Evolutionary conservation across 2,797 vertebrate genomes (phyloP).

Genomic region (Philypnodon macrostomus): DNA sequence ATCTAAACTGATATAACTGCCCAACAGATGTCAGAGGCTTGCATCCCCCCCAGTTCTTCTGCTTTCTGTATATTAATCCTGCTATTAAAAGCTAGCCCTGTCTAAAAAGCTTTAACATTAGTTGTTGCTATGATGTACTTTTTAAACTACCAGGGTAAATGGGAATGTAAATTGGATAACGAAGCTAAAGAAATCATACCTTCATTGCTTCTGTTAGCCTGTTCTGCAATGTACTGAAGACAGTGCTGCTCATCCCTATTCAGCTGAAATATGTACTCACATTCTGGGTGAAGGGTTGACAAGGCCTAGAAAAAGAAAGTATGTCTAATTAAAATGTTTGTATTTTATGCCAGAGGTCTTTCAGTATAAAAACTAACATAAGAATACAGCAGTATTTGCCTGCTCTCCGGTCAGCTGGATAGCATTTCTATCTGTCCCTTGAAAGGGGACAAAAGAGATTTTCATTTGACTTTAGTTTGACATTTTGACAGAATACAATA

Average conservation of each 20-base stretch:
- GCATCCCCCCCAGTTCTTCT: no score
- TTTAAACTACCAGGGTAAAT: no score
- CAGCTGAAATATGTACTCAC: slow-evolving; percentile 78
- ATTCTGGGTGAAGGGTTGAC: slow-evolving; percentile 77
- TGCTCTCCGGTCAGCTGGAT: no score
- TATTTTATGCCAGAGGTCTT: no score
- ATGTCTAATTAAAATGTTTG: not conserved
- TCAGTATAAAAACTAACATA: not conserved
- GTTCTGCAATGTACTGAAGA: slow-evolving; percentile 62
- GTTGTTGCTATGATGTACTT: no score
- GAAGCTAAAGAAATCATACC: slow-evolving; percentile 38
- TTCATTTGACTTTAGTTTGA: slow-evolving; percentile 25
- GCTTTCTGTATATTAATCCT: no score
- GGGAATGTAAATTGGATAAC: no score
- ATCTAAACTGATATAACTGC: no score
- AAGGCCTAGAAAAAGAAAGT: slow-evolving; percentile 49
- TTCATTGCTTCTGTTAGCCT: slow-evolving; percentile 55
- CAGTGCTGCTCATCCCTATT: slow-evolving; percentile 70
- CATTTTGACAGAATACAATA: slow-evolving; percentile 10
- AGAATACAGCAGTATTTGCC: slow-evolving; percentile 12
- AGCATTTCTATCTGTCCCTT: no score
- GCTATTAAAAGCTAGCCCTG: no score
- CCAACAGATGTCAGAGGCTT: no score
- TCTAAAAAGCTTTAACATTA: no score
- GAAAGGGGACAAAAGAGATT: slow-evolving; percentile 22